A percentile compares a stretch with the other conserved stretches of the same genome.
Evolutionary conservation across 2,888 invertebrate genomes (phyloP).

Genomic region (Hymenopus coronatus): DNA sequence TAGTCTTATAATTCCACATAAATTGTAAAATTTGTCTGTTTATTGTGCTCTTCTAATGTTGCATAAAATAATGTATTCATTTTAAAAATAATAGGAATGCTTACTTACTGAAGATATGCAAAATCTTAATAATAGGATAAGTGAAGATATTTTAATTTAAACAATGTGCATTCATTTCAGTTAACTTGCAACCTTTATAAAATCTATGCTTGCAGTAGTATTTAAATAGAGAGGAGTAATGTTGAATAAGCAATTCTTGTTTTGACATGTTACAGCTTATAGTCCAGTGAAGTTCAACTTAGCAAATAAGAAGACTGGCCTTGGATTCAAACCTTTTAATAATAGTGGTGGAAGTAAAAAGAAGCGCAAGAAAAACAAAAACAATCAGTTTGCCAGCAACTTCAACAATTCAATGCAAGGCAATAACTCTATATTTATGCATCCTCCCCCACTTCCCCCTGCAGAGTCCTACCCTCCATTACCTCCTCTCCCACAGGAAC

Average conservation of each 20-base stretch:
- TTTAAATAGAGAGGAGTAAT: background rate
- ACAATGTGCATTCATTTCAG: too few species aligned
- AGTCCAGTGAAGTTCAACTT: conserved; percentile 56
- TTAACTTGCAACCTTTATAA: background rate
- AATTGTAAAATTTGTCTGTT: too few species aligned
- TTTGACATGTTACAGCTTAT: conserved; percentile 42
- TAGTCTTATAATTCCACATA: too few species aligned
- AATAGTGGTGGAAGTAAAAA: conserved; percentile 59
- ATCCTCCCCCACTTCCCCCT: conserved; percentile 53
- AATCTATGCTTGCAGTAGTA: background rate
- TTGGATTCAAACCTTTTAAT: conserved; percentile 38
- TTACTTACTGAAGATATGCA: too few species aligned
- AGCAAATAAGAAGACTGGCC: conserved; percentile 46
- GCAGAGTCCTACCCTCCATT: conserved; percentile 46
- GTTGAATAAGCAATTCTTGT: background rate
- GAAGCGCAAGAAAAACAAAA: conserved; percentile 68
- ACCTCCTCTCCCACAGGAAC: conserved; percentile 56
- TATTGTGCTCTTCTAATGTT: too few species aligned
- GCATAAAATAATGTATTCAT: too few species aligned
- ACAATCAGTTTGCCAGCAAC: conserved; percentile 44
- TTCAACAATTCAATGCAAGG: conserved; percentile 38
- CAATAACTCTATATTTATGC: conserved; percentile 37
- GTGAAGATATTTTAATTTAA: too few species aligned
- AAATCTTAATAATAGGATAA: too few species aligned
- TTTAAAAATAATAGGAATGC: too few species aligned